phyloP scores from a whole-genome alignment of 2,797 vertebrate species.

The Adelosebastes latens region DNA sequence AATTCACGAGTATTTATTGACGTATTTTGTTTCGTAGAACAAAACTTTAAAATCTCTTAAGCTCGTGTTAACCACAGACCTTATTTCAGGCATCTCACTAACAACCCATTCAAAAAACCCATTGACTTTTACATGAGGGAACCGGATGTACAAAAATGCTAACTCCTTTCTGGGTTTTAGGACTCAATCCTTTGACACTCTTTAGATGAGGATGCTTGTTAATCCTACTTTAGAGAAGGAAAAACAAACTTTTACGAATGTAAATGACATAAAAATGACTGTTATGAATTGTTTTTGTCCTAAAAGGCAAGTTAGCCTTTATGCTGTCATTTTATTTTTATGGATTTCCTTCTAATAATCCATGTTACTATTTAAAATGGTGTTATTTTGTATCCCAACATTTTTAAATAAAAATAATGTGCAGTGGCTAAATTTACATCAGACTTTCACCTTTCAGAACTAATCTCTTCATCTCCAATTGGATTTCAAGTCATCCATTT shows the following conservation, averaged over 20 bases:
- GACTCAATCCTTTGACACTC: no score
- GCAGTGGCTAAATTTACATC: neutral
- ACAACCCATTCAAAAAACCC: no score
- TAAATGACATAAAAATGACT: neutral
- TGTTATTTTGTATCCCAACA: neutral
- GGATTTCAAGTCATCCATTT: neutral
- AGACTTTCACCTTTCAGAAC: neutral
- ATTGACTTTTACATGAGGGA: no score
- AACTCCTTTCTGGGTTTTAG: no score
- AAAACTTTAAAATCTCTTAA: no score
- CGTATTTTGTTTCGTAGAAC: no score
- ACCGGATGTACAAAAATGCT: no score
- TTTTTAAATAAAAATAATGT: neutral
- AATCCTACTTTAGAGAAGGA: neutral
- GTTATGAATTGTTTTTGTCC: neutral
- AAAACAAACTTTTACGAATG: no score
- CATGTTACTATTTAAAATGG: neutral
- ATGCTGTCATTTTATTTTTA: neutral
- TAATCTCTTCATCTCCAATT: neutral
- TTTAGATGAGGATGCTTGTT: neutral
- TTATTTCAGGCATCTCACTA: no score
- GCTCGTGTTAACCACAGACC: no score
- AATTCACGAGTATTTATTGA: no score
- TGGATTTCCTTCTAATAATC: neutral
- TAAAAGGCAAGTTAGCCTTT: neutral